Conservation (phyloP, 2,888 invertebrate genomes). For the Leucania comma region DNA sequence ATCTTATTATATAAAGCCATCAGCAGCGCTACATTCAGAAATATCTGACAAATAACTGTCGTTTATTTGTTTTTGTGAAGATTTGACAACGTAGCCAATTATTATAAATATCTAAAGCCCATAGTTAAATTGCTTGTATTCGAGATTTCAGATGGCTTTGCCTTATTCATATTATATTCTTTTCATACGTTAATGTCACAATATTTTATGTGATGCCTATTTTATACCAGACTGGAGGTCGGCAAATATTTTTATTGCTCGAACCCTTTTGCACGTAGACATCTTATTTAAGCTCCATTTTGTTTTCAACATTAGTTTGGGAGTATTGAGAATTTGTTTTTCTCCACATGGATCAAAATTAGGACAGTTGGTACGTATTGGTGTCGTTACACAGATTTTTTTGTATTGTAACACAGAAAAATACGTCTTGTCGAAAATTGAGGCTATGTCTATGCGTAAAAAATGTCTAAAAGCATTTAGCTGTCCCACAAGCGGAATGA, state of each 20-base stretch:
- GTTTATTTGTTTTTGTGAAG: constrained; percentile 27
- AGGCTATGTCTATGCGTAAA: constrained; percentile 5
- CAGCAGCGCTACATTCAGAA: background rate
- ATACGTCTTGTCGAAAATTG: background rate
- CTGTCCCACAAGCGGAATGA: constrained; percentile 9
- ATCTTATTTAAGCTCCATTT: constrained; percentile 33
- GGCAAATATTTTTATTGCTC: constrained; percentile 28
- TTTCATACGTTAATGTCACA: constrained; percentile 13
- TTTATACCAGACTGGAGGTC: constrained; percentile 12
- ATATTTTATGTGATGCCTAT: constrained; percentile 28
- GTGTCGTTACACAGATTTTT: background rate
- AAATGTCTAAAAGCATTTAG: constrained; percentile 6
- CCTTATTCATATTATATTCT: constrained; percentile 14
- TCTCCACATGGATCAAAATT: constrained; percentile 1
- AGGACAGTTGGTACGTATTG: constrained; percentile 4
- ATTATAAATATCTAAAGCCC: constrained; percentile 22
- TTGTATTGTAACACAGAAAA: constrained; percentile 3
- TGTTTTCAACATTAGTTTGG: constrained; percentile 18
- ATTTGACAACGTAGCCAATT: constrained; percentile 18
- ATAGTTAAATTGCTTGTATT: constrained; percentile 26
- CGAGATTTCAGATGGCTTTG: background rate
- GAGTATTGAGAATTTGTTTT: constrained; percentile 19
- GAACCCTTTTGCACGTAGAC: constrained; percentile 21
- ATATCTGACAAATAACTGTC: background rate
- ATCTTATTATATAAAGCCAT: background rate